These are phyloP conservation scores for Bombus consobrinus DNA, from an alignment of 1,140 invertebrate genomes.

Conservation along the genomic window DNA sequence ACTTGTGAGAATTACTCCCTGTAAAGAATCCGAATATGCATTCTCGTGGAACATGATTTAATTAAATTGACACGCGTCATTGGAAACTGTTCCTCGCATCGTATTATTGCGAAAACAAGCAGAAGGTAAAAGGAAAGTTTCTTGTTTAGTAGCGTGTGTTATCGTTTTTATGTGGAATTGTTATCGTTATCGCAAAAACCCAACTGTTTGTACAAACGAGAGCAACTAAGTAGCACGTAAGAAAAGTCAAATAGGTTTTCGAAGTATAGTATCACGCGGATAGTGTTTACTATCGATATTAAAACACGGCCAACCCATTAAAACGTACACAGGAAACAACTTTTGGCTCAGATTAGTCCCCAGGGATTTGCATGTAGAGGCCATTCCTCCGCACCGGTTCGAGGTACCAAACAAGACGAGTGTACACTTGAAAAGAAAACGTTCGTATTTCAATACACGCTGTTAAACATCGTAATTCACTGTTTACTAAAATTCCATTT, in stretches of 20 bases:
- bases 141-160: not conserved
- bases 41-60: not conserved
- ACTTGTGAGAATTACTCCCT: too few species aligned
- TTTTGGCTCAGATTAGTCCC: constrained; percentile 25
- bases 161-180: constrained; percentile 17
- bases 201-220: constrained; percentile 24
- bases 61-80: not conserved
- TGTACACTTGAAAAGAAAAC: not conserved
- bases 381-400: not conserved
- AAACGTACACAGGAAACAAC: constrained; percentile 42
- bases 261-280: not conserved
- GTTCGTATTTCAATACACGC: not conserved
- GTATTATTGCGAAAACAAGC: not conserved
- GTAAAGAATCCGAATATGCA: too few species aligned
- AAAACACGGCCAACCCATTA: constrained; percentile 28
- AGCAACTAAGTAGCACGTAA: constrained; percentile 3
- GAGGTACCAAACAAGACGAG: too few species aligned
- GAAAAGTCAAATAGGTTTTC: constrained; percentile 13
- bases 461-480: not conserved
- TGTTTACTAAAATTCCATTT: not conserved
- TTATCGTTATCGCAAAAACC: constrained; percentile 35
- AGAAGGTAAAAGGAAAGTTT: constrained; percentile 16
- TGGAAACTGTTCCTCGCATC: too few species aligned
- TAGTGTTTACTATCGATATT: not conserved
- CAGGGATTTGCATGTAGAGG: constrained; percentile 26